These are phyloP conservation scores for Mus spicilegus DNA, from an alignment of 2,113 vertebrate genomes.

Conservation along the genomic window DNA sequence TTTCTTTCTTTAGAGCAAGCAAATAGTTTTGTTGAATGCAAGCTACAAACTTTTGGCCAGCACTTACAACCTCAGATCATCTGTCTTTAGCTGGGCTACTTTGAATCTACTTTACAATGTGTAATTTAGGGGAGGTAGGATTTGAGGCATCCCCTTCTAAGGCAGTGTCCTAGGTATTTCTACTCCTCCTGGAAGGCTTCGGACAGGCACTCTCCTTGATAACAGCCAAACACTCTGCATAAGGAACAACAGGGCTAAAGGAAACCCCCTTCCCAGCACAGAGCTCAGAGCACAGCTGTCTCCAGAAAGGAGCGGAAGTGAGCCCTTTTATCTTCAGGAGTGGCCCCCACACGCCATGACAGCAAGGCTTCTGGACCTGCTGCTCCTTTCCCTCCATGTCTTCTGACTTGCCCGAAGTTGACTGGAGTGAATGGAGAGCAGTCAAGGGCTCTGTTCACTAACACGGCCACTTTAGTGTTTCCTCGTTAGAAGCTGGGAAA, in stretches of 20 bases:
- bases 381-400: neutral
- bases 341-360: neutral
- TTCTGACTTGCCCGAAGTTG: neutral
- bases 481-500: neutral
- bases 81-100: neutral
- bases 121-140: neutral
- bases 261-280: neutral
- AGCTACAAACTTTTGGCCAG: neutral
- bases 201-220: neutral
- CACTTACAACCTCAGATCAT: neutral
- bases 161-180: neutral
- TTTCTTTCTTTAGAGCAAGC: neutral
- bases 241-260: neutral
- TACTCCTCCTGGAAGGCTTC: neutral
- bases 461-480: neutral
- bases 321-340: neutral
- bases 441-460: neutral
- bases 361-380: neutral
- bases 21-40: neutral
- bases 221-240: neutral
- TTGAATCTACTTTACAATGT: neutral
- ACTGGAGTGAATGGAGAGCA: neutral
- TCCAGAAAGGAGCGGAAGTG: neutral
- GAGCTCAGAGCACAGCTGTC: neutral
- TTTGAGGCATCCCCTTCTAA: neutral